Conservation (phyloP, 2,113 vertebrate genomes). For the Mastomys coucha region DNA sequence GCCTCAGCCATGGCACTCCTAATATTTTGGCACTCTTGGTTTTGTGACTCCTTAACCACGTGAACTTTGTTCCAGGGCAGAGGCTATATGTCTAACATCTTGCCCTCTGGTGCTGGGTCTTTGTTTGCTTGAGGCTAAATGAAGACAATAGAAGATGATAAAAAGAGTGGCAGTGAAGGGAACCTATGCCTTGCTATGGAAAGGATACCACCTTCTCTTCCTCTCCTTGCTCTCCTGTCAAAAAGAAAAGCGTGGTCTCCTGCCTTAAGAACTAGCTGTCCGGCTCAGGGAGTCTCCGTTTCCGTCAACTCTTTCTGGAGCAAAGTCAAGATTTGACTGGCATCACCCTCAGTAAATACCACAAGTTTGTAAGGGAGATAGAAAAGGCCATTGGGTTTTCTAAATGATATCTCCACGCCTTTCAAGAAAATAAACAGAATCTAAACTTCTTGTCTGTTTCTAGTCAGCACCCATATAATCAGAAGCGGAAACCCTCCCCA, state of each 20-base stretch:
- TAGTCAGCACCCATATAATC: conserved; percentile 79
- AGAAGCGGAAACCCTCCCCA: conserved; percentile 78
- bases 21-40: neutral
- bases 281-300: conserved; percentile 73
- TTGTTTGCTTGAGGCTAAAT: neutral
- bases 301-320: conserved; percentile 80
- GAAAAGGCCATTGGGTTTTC: conserved; percentile 83
- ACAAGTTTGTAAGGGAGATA: conserved; percentile 85
- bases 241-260: conserved; percentile 20
- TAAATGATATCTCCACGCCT: conserved; percentile 78
- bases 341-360: conserved; percentile 85
- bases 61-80: neutral
- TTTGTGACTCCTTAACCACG: neutral
- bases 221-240: conserved; percentile 43
- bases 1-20: neutral
- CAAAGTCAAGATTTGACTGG: conserved; percentile 86
- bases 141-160: neutral
- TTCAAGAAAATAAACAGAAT: conserved; percentile 82
- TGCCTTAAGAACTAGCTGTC: conserved; percentile 34
- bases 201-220: conserved; percentile 23
- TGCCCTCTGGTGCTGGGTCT: neutral
- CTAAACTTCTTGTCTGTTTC: conserved; percentile 80
- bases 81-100: neutral
- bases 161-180: neutral
- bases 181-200: neutral